These are phyloP conservation scores for Ips typographus DNA, from an alignment of 1,140 invertebrate species.

Conservation along the genomic window DNA sequence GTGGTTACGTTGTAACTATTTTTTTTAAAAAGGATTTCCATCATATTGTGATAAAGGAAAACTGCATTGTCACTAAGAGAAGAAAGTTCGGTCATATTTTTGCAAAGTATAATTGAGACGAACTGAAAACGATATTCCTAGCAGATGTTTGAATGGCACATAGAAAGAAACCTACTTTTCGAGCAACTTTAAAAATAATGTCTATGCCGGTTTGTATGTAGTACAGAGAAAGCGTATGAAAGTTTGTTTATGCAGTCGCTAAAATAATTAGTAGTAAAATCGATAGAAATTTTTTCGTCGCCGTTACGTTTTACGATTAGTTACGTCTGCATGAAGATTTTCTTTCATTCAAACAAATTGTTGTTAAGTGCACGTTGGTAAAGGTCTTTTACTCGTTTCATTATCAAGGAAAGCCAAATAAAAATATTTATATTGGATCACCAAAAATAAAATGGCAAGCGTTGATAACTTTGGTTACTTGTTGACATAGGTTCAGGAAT, in stretches of 20 bases:
- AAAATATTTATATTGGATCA: constrained; percentile 8
- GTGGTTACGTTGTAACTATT: constrained; percentile 1
- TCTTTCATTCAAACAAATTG: constrained; percentile 6
- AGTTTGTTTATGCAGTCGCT: constrained; percentile 33
- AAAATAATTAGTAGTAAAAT: constrained; percentile 34
- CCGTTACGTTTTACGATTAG: constrained; percentile 8
- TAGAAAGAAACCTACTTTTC: constrained; percentile 33
- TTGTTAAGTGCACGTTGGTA: constrained; percentile 20
- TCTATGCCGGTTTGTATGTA: constrained; percentile 15
- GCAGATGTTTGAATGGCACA: constrained; percentile 11
- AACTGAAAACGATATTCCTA: neutral
- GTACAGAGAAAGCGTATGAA: constrained; percentile 33
- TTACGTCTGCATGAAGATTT: neutral
- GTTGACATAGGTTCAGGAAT: constrained; percentile 28
- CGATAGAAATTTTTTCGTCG: constrained; percentile 24
- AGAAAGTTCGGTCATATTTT: no score
- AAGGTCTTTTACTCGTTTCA: constrained; percentile 15
- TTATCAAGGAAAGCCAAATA: constrained; percentile 8
- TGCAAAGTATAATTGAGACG: no score
- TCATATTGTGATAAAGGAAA: neutral
- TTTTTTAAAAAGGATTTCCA: neutral
- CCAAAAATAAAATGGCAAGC: constrained; percentile 1
- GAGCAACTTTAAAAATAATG: constrained; percentile 19
- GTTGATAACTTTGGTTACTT: constrained; percentile 1
- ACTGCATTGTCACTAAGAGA: no score